A percentile compares a stretch with the other conserved stretches of the same genome.
Conservation (phyloP, 2,797 vertebrate species). For the Microcaecilia unicolor region DNA sequence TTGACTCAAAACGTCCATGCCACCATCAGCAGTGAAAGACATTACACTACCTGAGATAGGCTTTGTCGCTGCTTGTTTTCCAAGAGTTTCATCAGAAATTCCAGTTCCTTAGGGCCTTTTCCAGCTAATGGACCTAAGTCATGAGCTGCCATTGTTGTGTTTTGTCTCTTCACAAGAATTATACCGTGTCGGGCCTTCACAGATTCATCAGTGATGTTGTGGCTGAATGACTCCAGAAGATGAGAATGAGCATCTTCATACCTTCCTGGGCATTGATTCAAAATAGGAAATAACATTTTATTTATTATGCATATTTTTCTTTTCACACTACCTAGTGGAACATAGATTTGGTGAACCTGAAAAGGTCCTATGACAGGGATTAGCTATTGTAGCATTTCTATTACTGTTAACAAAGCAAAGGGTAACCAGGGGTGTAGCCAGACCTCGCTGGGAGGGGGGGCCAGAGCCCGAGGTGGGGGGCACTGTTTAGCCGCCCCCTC, state of each 20-base stretch:
- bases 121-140: slow-evolving; percentile 65
- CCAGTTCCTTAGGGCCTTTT: slow-evolving; percentile 51
- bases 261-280: slow-evolving; percentile 47
- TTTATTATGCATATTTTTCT: too few relatives aligned
- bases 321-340: too few relatives aligned
- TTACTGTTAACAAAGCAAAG: too few relatives aligned
- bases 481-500: too few relatives aligned
- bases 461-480: too few relatives aligned
- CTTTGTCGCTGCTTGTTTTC: slow-evolving; percentile 52
- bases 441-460: too few relatives aligned
- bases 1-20: too few relatives aligned
- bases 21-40: too few relatives aligned
- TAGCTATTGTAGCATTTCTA: too few relatives aligned
- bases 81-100: slow-evolving; percentile 66
- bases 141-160: slow-evolving; percentile 41
- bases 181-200: slow-evolving; percentile 69
- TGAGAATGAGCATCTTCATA: slow-evolving; percentile 57
- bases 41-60: slow-evolving; percentile 77
- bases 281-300: neutral
- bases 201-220: slow-evolving; percentile 47
- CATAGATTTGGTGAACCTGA: too few relatives aligned
- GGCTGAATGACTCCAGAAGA: slow-evolving; percentile 62
- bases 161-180: slow-evolving; percentile 65
- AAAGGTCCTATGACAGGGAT: too few relatives aligned
- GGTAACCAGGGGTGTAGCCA: too few relatives aligned